Base-by-base conservation (phyloP, 2,888 invertebrate species). In the Xestoiulus laeticollis region DNA sequence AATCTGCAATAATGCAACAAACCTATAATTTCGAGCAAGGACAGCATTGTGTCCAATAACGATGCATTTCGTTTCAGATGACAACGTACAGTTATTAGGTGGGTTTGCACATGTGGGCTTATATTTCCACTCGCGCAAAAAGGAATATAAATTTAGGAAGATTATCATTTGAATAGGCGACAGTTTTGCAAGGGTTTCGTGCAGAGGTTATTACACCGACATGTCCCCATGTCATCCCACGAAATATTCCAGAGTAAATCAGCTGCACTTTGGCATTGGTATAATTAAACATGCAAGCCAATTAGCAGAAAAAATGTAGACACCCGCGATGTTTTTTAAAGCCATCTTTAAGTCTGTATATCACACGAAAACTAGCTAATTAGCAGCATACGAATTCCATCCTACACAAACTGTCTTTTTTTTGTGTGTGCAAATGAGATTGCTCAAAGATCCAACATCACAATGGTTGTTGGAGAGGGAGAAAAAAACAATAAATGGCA, bases 331-430 rank as follows among this genome's bases (percentile, higher is more conserved):
- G 68, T 68, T 68, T 68, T 68, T 68, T 68, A 3, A 59, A 68
- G 68, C 26, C 68, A 22, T 26, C 22, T n/a, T n/a, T 68, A 68
- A 68, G 68, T 10, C 68, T 3, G 22, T 68, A 68, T 68, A 68
- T 68, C 68, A 68, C 68, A n/a, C n/a, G 68, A 68, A 68, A 68
- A 68, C 26, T 22, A 68, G 68, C 68, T 68, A 68, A 68, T 68
- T 68, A 68, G 68, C 68, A 68, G 26, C 68, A 0, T 68, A 68
- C 68, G 68, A 68, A 68, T 68, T 68, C 68, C 68, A 68, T 68
- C 68, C 68, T 68, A 68, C 68, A 68, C 68, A 68, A 68, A 12
- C 12, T 68, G 22, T 6, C 68, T 12, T 68, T 68, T 59, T 68
- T 68, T 68, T 68, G 38, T 38, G 38, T 68, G 22, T 68, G 68